phyloP scores from a whole-genome alignment of 2,797 vertebrate genomes.

The Cyprinella venusta region DNA sequence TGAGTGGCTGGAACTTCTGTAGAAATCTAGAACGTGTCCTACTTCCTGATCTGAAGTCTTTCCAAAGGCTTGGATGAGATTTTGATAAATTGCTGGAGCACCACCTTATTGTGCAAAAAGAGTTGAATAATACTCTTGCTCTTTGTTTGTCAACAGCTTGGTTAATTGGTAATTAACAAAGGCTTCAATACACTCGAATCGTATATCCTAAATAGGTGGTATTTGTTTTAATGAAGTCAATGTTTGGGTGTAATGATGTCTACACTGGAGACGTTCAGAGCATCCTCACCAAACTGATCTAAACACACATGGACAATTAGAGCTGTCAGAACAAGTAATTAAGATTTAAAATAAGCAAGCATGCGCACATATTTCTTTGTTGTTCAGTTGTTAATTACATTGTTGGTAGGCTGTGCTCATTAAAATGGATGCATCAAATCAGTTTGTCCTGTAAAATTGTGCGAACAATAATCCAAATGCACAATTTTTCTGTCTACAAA shows the following conservation, averaged over 20 bases:
- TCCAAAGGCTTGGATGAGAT: not conserved
- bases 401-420: not conserved
- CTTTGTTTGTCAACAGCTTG: conserved; percentile 32
- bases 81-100: conserved; percentile 6
- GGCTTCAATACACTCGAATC: conserved; percentile 22
- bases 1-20: not conserved
- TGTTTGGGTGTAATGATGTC: conserved; percentile 37
- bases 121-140: conserved; percentile 6
- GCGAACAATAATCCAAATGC: not conserved
- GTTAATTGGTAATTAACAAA: conserved; percentile 28
- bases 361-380: not conserved
- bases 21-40: conserved; percentile 18
- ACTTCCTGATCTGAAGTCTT: not conserved
- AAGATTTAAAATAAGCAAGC: conserved; percentile 28
- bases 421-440: not conserved
- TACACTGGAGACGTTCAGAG: conserved; percentile 1
- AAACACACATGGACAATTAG: conserved; percentile 30
- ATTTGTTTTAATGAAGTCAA: conserved; percentile 43
- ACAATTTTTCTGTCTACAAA: not conserved
- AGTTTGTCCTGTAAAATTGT: not conserved
- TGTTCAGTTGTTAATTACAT: conserved; percentile 24
- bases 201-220: conserved; percentile 30
- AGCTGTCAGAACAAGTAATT: conserved; percentile 34
- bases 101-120: not conserved
- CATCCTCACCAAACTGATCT: conserved; percentile 6